Evolutionary conservation across 2,113 vertebrate genomes (phyloP).

Genomic region (Saguinus midas): DNA sequence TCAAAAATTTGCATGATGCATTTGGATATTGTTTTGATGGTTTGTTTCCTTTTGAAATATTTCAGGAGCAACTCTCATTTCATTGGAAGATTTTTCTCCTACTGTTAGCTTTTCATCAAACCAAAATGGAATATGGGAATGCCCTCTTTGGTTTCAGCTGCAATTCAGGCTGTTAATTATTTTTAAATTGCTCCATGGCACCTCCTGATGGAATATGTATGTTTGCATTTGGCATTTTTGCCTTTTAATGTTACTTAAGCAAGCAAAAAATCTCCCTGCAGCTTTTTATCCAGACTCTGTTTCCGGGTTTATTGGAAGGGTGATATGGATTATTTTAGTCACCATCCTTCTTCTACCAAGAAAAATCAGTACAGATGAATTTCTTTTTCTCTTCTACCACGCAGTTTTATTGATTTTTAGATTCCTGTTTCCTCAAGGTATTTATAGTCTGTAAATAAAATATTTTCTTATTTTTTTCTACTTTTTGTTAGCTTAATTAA

Average conservation of each 20-base stretch:
- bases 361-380: neutral
- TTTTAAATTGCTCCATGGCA: neutral
- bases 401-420: constrained; percentile 10
- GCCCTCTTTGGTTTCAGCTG: neutral
- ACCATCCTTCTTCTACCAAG: neutral
- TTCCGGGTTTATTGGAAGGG: neutral
- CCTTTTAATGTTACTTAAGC: neutral
- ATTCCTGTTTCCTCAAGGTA: neutral
- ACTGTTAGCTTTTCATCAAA: neutral
- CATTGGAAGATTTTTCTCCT: neutral
- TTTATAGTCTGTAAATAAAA: neutral
- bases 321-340: neutral
- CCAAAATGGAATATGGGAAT: neutral
- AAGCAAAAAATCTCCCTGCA: neutral
- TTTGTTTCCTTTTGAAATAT: constrained; percentile 21
- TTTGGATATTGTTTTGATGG: neutral
- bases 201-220: neutral
- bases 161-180: neutral
- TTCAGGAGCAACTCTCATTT: constrained; percentile 25
- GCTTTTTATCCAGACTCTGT: neutral
- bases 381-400: neutral
- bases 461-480: neutral
- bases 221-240: neutral
- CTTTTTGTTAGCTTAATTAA: neutral
- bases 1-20: constrained; percentile 4